Conservation (phyloP, 2,888 invertebrate genomes). For the Clivina fossor region DNA sequence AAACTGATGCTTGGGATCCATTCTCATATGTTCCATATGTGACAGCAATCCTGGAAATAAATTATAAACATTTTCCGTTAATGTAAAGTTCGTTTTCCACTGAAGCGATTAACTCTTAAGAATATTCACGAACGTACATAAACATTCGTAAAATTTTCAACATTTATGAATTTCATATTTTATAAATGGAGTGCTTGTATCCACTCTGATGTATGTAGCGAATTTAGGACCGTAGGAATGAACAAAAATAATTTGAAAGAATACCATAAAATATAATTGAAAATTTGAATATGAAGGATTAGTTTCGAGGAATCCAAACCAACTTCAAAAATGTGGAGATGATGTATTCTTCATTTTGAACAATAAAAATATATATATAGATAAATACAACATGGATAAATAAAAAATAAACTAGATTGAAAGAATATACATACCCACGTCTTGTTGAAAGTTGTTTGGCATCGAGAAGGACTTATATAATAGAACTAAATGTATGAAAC, state of each 20-base stretch:
- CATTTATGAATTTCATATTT: neutral
- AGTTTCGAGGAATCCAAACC: too few species aligned
- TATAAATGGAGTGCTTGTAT: slow-evolving; percentile 13
- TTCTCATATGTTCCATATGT: slow-evolving; percentile 96
- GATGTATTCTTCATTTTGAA: too few species aligned
- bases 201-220: slow-evolving; percentile 21
- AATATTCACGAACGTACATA: neutral
- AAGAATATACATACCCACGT: slow-evolving; percentile 22
- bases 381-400: slow-evolving; percentile 11
- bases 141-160: neutral
- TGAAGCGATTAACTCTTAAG: neutral
- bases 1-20: slow-evolving; percentile 95
- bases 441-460: slow-evolving; percentile 23
- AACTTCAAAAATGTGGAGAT: too few species aligned
- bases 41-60: slow-evolving; percentile 74
- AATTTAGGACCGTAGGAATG: neutral
- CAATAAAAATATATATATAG: too few species aligned
- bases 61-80: slow-evolving; percentile 1
- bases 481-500: slow-evolving; percentile 11
- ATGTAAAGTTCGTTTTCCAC: neutral
- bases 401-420: slow-evolving; percentile 15
- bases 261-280: too few species aligned
- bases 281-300: too few species aligned
- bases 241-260: too few species aligned
- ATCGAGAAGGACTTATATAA: slow-evolving; percentile 7